Percentiles rank a stretch among this genome's conserved stretches.
phyloP scores from a whole-genome alignment of 2,797 vertebrate species.

The Tapera naevia region DNA sequence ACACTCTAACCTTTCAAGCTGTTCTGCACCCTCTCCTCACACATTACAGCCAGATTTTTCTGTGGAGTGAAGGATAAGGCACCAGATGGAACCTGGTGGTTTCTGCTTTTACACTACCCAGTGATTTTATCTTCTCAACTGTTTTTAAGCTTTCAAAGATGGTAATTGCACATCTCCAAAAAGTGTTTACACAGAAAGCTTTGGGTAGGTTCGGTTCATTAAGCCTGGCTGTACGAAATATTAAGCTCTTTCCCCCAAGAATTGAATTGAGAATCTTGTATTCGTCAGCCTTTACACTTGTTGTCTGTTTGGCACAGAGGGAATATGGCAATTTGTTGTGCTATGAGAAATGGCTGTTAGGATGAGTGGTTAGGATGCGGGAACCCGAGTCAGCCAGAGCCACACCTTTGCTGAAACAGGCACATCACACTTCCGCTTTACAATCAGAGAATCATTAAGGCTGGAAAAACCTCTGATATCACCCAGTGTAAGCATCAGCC shows the following conservation, averaged over 20 bases:
- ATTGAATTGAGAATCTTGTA: background rate
- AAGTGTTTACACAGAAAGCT: background rate
- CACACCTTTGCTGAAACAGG: background rate
- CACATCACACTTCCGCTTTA: too few species aligned
- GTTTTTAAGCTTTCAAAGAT: background rate
- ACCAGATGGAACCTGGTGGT: slow-evolving; percentile 19
- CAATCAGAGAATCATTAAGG: too few species aligned
- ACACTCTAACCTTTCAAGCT: slow-evolving; percentile 40
- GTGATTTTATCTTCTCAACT: slow-evolving; percentile 4
- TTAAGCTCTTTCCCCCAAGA: background rate
- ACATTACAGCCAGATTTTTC: background rate
- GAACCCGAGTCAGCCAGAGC: background rate
- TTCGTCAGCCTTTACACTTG: background rate
- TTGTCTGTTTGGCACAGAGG: background rate
- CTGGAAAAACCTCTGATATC: too few species aligned
- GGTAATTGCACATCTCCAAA: background rate
- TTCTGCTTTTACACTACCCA: slow-evolving; percentile 1
- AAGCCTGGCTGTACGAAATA: background rate
- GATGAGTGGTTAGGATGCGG: background rate
- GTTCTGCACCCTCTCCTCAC: slow-evolving; percentile 21
- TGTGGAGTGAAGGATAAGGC: background rate
- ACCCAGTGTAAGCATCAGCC: too few species aligned
- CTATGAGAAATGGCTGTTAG: background rate
- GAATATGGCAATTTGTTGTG: background rate
- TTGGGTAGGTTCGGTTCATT: background rate